Evolutionary conservation across 2,888 invertebrate species (phyloP).

Genomic region (Neria commutata): DNA sequence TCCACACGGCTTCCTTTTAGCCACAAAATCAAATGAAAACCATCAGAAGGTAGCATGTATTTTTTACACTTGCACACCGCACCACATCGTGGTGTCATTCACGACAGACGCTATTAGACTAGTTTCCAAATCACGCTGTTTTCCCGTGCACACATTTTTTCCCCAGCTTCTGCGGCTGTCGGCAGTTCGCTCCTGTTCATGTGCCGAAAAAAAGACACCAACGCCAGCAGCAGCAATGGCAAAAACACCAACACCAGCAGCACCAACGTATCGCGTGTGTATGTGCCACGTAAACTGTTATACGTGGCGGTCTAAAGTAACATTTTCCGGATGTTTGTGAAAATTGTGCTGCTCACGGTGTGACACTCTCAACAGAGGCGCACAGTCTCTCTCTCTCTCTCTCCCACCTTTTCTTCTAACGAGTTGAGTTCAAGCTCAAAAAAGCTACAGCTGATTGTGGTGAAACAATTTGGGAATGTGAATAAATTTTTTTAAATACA

Average conservation of each 20-base stretch:
- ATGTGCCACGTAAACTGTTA: constrained; percentile 34
- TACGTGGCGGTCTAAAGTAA: constrained; percentile 27
- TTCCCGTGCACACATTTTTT: constrained; percentile 23
- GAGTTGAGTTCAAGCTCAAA: too few species aligned
- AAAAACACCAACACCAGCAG: constrained; percentile 4
- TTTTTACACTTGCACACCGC: constrained; percentile 21
- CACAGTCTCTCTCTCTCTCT: too few species aligned
- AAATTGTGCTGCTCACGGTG: too few species aligned
- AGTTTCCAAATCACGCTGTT: constrained; percentile 35
- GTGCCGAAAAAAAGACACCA: too few species aligned
- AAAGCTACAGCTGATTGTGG: too few species aligned
- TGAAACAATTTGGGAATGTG: too few species aligned
- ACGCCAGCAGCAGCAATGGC: constrained; percentile 12
- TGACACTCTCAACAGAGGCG: too few species aligned
- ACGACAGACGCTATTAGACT: constrained; percentile 49
- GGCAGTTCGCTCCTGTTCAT: constrained; percentile 27
- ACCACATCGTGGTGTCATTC: constrained; percentile 36
- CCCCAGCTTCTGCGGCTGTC: neutral
- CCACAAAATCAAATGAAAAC: constrained; percentile 12
- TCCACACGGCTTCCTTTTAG: constrained; percentile 10
- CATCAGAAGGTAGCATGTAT: neutral
- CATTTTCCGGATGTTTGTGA: neutral
- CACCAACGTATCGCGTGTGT: constrained; percentile 14
- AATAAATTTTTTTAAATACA: too few species aligned
- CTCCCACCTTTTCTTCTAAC: too few species aligned